Conservation (phyloP, 2,797 vertebrate species). For the Macroramphosus scolopax region DNA sequence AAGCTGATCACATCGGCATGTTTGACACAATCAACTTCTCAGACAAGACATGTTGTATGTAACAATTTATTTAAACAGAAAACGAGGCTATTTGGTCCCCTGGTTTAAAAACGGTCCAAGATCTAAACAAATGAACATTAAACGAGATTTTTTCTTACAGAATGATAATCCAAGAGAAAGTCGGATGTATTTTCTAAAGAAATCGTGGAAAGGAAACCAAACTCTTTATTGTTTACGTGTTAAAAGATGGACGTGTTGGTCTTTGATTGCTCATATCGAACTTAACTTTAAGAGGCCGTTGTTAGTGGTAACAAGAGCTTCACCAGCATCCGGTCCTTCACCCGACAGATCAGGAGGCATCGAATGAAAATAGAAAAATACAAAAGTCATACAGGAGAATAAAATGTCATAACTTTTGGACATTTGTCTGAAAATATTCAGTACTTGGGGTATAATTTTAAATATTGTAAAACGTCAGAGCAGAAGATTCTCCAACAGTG, state of each 20-base stretch:
- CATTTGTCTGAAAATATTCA: slow-evolving; percentile 18
- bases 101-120: slow-evolving; percentile 45
- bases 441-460: slow-evolving; percentile 10
- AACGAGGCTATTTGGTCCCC: slow-evolving; percentile 55
- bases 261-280: too few relatives aligned
- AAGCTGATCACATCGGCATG: not conserved
- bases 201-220: too few relatives aligned
- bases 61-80: slow-evolving; percentile 67
- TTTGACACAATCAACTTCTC: not conserved
- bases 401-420: slow-evolving; percentile 17
- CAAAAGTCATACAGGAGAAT: slow-evolving; percentile 20
- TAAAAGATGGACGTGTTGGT: too few relatives aligned
- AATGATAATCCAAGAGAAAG: too few relatives aligned
- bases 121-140: too few relatives aligned
- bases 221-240: too few relatives aligned
- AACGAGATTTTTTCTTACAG: too few relatives aligned
- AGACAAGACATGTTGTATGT: slow-evolving; percentile 5
- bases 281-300: too few relatives aligned
- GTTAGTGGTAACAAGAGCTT: too few relatives aligned
- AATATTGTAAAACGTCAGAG: slow-evolving; percentile 19
- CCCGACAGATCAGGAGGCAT: too few relatives aligned
- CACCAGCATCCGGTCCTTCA: too few relatives aligned
- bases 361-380: slow-evolving; percentile 22
- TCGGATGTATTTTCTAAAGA: too few relatives aligned
- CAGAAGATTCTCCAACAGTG: not conserved